Evolutionary conservation across 2,888 invertebrate genomes (phyloP).

Genomic region (Microctonus brassicae): DNA sequence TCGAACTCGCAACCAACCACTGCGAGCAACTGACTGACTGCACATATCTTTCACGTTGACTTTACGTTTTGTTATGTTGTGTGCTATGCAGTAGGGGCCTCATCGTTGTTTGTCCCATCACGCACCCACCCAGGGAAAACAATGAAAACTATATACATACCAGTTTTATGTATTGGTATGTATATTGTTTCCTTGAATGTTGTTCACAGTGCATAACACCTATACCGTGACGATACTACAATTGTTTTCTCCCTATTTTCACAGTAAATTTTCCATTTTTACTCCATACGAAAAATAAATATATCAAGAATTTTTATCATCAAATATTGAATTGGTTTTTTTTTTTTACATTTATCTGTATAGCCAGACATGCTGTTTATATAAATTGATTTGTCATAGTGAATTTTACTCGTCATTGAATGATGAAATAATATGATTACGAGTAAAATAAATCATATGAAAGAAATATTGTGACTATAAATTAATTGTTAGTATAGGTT

Average conservation of each 20-base stretch:
- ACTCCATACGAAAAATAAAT: background rate
- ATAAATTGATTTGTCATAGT: background rate
- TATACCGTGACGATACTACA: constrained; percentile 18
- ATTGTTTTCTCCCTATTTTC: constrained; percentile 18
- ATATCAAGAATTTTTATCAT: too few species aligned
- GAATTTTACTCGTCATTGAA: background rate
- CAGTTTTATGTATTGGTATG: background rate
- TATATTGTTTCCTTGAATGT: background rate
- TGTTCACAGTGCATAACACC: constrained; percentile 12
- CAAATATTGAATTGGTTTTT: too few species aligned
- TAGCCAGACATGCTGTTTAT: too few species aligned
- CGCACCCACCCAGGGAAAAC: background rate
- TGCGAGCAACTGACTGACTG: background rate
- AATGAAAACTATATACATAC: background rate
- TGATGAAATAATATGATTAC: background rate
- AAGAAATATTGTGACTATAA: constrained; percentile 1
- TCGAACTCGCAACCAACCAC: background rate
- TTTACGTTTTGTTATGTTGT: background rate
- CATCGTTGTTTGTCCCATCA: background rate
- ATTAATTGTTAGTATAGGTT: background rate
- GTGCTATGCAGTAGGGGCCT: background rate
- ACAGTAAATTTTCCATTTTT: background rate
- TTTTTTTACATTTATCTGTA: too few species aligned
- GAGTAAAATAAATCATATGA: background rate
- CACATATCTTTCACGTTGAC: background rate